These are phyloP conservation scores for Pandemis cinnamomeana DNA, from an alignment of 2,888 invertebrate species.

Conservation along the genomic window DNA sequence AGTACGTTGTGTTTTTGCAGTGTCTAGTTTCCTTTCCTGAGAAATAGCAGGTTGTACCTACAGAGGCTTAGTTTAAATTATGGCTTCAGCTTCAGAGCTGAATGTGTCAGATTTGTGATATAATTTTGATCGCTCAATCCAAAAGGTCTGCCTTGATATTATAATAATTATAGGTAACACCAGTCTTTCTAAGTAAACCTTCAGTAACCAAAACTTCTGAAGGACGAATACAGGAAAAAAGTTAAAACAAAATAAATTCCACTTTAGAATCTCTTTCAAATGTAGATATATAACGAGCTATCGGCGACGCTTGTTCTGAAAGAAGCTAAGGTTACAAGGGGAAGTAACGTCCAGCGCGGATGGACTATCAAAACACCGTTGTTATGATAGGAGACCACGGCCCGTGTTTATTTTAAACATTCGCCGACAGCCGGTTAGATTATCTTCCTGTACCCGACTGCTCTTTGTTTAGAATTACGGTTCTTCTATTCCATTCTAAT, in stretches of 20 bases:
- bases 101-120: too few relatives aligned
- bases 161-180: too few relatives aligned
- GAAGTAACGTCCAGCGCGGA: constrained; percentile 51
- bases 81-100: neutral
- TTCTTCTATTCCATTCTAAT: constrained; percentile 12
- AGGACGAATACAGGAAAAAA: neutral
- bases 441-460: constrained; percentile 65
- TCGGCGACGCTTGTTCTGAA: constrained; percentile 8
- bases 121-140: too few relatives aligned
- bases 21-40: neutral
- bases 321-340: constrained; percentile 15
- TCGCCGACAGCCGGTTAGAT: constrained; percentile 64
- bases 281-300: constrained; percentile 2
- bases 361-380: constrained; percentile 76
- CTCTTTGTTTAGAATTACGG: constrained; percentile 54
- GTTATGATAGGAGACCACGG: constrained; percentile 76
- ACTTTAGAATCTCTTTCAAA: neutral
- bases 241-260: neutral
- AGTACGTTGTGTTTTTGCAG: neutral
- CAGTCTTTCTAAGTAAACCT: neutral
- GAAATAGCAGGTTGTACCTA: neutral
- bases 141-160: too few relatives aligned
- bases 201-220: neutral
- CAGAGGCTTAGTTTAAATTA: neutral
- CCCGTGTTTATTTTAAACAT: constrained; percentile 78